phyloP scores from a whole-genome alignment of 2,888 invertebrate genomes.

The Pyrrhia umbra region DNA sequence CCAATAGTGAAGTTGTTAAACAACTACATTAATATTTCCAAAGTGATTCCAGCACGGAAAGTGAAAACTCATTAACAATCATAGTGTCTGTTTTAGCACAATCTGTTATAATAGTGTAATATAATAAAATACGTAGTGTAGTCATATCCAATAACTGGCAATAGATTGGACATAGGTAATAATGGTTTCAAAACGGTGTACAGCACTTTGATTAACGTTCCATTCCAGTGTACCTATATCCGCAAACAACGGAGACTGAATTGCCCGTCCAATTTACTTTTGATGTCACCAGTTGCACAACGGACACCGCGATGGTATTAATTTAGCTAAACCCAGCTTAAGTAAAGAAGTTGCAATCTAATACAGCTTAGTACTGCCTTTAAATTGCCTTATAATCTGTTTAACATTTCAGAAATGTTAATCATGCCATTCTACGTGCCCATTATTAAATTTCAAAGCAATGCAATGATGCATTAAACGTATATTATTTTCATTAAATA shows the following conservation, averaged over 20 bases:
- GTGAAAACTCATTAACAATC: conserved; percentile 27
- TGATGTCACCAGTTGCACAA: conserved; percentile 55
- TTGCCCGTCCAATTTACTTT: conserved; percentile 53
- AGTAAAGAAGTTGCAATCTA: conserved; percentile 34
- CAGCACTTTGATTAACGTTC: conserved; percentile 46
- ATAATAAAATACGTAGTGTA: not conserved
- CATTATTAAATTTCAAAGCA: conserved; percentile 46
- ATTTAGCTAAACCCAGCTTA: conserved; percentile 35
- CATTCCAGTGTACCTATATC: conserved; percentile 41
- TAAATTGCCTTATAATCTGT: conserved; percentile 24
- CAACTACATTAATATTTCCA: conserved; percentile 19
- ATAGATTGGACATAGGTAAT: conserved; percentile 37
- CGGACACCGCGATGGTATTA: conserved; percentile 23
- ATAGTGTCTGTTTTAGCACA: conserved; percentile 28
- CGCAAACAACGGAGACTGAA: conserved; percentile 39
- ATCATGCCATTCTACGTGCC: conserved; percentile 19
- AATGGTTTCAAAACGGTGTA: conserved; percentile 37
- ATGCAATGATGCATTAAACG: conserved; percentile 50
- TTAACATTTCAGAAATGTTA: conserved; percentile 37
- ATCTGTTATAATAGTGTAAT: conserved; percentile 11
- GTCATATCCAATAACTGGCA: conserved; percentile 31
- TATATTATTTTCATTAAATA: conserved; percentile 49
- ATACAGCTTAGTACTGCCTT: conserved; percentile 21
- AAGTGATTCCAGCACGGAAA: conserved; percentile 3
- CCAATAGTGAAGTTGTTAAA: conserved; percentile 29